Evolutionary conservation across 1,140 invertebrate genomes (phyloP).

Genomic region (Anastrepha ludens): DNA sequence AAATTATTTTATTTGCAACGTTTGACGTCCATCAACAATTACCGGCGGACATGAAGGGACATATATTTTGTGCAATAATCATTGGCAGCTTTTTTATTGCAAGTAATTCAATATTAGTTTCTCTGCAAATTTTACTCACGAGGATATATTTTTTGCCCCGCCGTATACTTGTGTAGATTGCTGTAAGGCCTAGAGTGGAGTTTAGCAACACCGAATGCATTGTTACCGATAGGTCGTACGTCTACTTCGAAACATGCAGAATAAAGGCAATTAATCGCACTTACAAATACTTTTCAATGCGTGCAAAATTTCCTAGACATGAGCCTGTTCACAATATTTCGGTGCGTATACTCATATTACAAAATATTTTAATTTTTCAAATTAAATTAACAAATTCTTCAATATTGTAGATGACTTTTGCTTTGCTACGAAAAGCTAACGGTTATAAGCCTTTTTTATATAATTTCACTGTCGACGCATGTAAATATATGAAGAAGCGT

Average conservation of each 20-base stretch:
- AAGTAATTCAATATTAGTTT: neutral
- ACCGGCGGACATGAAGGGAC: neutral
- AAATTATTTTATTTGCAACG: too few relatives aligned
- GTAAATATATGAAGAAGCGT: constrained; percentile 12
- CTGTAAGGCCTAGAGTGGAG: neutral
- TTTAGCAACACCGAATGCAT: neutral
- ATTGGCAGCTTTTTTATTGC: neutral
- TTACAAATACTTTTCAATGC: constrained; percentile 7
- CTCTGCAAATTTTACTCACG: too few relatives aligned
- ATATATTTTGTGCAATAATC: neutral
- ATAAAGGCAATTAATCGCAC: constrained; percentile 18
- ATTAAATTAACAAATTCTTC: neutral
- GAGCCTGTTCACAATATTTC: neutral
- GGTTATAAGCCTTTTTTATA: constrained; percentile 42
- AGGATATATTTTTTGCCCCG: too few relatives aligned
- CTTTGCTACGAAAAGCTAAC: constrained; percentile 20
- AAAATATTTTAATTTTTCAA: neutral
- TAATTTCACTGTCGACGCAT: constrained; percentile 30
- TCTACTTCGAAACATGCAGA: neutral
- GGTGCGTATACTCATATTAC: neutral
- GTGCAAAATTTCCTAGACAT: neutral
- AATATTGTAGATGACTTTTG: neutral
- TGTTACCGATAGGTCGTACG: neutral
- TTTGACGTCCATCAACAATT: too few relatives aligned
- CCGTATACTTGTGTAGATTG: neutral